phyloP scores from a whole-genome alignment of 92 coral and sea anemone species.

The Phymanthus crucifer region DNA sequence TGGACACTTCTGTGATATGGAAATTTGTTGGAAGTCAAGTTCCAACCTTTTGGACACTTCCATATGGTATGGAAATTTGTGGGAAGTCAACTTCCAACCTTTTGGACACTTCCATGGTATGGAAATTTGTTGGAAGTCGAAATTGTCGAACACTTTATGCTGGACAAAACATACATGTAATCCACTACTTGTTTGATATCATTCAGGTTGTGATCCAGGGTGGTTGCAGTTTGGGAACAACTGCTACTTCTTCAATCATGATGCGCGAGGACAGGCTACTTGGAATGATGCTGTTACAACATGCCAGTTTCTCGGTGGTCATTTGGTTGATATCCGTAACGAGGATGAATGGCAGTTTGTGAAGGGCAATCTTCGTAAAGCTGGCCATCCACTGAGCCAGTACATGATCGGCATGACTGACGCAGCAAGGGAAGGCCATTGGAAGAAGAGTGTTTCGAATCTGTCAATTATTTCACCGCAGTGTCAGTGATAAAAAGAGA shows the following conservation, averaged over 20 bases:
- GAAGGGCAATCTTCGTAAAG: not conserved
- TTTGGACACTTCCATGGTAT: too few relatives aligned
- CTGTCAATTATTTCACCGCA: not conserved
- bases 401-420: conserved; percentile 10
- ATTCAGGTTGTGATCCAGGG: not conserved
- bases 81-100: too few relatives aligned
- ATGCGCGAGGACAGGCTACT: not conserved
- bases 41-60: too few relatives aligned
- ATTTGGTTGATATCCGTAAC: conserved; percentile 27
- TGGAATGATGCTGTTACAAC: conserved; percentile 21
- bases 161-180: not conserved
- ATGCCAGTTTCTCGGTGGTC: conserved; percentile 21
- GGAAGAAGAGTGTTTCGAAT: conserved; percentile 9
- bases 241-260: conserved; percentile 14
- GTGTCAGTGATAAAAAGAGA: conserved; percentile 6
- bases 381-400: not conserved
- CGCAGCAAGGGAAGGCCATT: not conserved
- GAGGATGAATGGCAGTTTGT: conserved; percentile 33
- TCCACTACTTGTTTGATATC: not conserved
- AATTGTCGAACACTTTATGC: too few relatives aligned
- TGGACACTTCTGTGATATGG: too few relatives aligned
- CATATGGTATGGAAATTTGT: too few relatives aligned
- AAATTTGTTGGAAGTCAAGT: too few relatives aligned
- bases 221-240: conserved; percentile 6
- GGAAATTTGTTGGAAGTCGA: too few relatives aligned